Evolutionary conservation across 2,113 vertebrate genomes (phyloP).

Genomic region (Lasiurus cinereus): DNA sequence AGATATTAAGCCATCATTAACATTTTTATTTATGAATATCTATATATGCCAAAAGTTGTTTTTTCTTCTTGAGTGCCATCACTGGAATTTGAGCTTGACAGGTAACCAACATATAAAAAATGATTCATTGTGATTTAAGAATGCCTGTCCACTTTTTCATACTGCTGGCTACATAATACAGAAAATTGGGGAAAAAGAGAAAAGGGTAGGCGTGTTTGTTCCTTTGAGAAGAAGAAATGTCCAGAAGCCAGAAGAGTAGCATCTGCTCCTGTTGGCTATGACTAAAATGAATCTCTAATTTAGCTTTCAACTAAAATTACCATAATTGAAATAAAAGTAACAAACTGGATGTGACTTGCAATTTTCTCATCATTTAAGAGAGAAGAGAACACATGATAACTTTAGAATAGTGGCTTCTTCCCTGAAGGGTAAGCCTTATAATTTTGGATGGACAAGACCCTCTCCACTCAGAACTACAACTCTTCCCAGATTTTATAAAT

Average conservation of each 20-base stretch:
- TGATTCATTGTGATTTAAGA: not conserved
- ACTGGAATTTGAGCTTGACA: constrained; percentile 11
- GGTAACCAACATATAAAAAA: not conserved
- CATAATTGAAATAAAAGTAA: constrained; percentile 83
- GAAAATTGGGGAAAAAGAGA: constrained; percentile 40
- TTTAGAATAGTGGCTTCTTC: not conserved
- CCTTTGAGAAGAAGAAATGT: constrained; percentile 65
- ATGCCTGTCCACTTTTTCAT: not conserved
- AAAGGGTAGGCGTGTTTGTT: constrained; percentile 55
- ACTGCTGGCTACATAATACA: not conserved
- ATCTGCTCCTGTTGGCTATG: constrained; percentile 80
- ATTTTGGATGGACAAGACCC: not conserved
- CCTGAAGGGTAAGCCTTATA: not conserved
- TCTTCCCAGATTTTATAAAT: not conserved
- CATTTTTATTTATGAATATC: constrained; percentile 42
- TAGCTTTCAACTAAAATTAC: constrained; percentile 83
- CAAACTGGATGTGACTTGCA: constrained; percentile 82
- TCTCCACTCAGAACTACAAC: not conserved
- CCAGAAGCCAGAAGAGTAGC: constrained; percentile 80
- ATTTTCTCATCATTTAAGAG: constrained; percentile 69
- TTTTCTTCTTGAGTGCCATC: not conserved
- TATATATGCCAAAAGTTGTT: not conserved
- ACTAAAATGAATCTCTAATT: constrained; percentile 82
- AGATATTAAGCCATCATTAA: not conserved
- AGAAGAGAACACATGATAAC: constrained; percentile 49